Base-by-base conservation (phyloP, 2,888 invertebrate species). In the Habroteleia sp. region DNA sequence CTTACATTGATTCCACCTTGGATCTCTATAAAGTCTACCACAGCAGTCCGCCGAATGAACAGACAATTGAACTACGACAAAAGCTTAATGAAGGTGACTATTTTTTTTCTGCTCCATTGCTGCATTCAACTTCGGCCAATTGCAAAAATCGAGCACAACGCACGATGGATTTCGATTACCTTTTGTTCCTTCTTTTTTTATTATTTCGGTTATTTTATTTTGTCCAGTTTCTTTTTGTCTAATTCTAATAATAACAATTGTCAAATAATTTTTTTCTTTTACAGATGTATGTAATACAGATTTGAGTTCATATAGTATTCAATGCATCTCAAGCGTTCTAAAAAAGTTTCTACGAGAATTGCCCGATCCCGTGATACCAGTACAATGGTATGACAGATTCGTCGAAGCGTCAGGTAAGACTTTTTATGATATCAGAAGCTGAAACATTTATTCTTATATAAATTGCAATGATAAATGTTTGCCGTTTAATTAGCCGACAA, bases 301-400 rank as follows among this genome's bases (percentile, higher is more conserved):
- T 80, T 84, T 92, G 62, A 87, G 82, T 73, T 85, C 88, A 6
- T 91, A 90, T 82, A 90, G 90, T 33, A 89, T 91, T 7, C 89
- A 90, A 72, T 90, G 91, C 79, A 90, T 93, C 77, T 91, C 92
- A 13, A 91, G 91, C 77, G 90, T 92, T 46, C 88, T 95, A 66
- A 94, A 94, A 83, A 93, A 93, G 84, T 94, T 92, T 85, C 89
- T 95, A 33, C 87, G 93, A 41, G 94, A 95, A 84, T 88, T 95
- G 76, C 94, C 94, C 0, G 94, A 94, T 86, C 93, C 94, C 2
- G 90, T 95, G 52, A 93, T 95, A 78, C 94, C 94, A 14, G 93
- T 93, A 25, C 91, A 92, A 83, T 92, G 92, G 90, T 95, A 95
- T 85, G 93, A 93, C 79, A 90, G 90, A 78, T 94, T 94, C 85